Percentiles rank a stretch among this genome's conserved stretches.
phyloP scores from a whole-genome alignment of 1,140 invertebrate species.

The Frieseomelitta varia region DNA sequence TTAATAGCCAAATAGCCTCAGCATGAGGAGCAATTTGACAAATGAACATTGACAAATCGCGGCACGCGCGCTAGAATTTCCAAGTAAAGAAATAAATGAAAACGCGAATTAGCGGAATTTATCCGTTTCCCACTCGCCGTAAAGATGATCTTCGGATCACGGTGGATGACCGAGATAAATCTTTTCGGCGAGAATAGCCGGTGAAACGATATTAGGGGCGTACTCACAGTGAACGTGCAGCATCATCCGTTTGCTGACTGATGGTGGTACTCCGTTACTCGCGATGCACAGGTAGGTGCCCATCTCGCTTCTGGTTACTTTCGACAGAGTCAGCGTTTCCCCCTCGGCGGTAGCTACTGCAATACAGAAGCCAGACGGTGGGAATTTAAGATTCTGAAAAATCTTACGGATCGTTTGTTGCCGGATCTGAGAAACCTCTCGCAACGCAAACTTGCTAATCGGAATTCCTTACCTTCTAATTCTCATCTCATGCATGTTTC shows the following conservation, averaged over 20 bases:
- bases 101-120: slow-evolving; percentile 33
- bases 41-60: not conserved
- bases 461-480: not conserved
- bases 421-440: not conserved
- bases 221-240: slow-evolving; percentile 93
- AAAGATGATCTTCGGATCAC: slow-evolving; percentile 38
- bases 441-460: not conserved
- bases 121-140: not conserved
- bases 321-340: slow-evolving; percentile 88
- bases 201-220: slow-evolving; percentile 41
- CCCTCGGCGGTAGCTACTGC: slow-evolving; percentile 87
- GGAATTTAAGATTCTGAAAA: slow-evolving; percentile 20
- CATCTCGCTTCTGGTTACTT: slow-evolving; percentile 93
- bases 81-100: slow-evolving; percentile 1
- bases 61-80: not conserved
- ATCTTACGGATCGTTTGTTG: not conserved
- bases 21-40: not conserved
- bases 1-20: not conserved
- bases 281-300: slow-evolving; percentile 92
- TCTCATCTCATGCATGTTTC: no score
- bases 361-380: slow-evolving; percentile 54
- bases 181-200: slow-evolving; percentile 5
- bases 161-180: slow-evolving; percentile 4
- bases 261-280: slow-evolving; percentile 89
- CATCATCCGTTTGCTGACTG: slow-evolving; percentile 91